These are phyloP conservation scores for Archegozetes longisetosus DNA, from an alignment of 1,140 invertebrate genomes.

Conservation along the genomic window DNA sequence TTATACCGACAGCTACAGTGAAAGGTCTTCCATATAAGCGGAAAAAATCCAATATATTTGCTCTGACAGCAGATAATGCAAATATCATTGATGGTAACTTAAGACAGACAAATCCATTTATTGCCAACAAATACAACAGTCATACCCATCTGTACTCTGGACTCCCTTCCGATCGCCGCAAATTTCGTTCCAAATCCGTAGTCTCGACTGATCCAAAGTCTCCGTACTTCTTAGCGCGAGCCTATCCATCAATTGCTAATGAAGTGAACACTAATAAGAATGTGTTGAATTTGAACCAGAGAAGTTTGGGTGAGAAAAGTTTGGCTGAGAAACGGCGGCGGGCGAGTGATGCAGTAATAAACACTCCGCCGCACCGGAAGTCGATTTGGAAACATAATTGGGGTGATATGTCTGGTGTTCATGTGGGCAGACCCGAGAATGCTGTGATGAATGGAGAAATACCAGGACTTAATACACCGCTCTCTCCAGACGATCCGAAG, in stretches of 20 bases:
- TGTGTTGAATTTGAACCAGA: not conserved
- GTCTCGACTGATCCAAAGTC: slow-evolving; percentile 15
- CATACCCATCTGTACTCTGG: not conserved
- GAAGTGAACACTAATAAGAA: too few species aligned
- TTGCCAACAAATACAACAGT: not conserved
- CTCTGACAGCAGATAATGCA: not conserved
- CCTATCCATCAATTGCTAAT: too few species aligned
- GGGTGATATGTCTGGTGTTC: slow-evolving; percentile 15
- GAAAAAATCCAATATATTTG: not conserved
- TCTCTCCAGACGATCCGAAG: slow-evolving; percentile 19
- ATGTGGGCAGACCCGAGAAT: not conserved
- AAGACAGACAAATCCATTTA: not conserved
- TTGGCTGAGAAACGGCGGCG: too few species aligned
- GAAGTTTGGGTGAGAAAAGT: not conserved
- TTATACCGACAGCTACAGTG: not conserved
- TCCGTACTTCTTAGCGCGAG: slow-evolving; percentile 14
- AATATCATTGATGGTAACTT: not conserved
- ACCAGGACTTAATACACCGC: slow-evolving; percentile 16
- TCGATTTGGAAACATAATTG: slow-evolving; percentile 8
- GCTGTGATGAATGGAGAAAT: slow-evolving; percentile 17
- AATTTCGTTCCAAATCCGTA: slow-evolving; percentile 18
- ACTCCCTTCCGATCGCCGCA: slow-evolving; percentile 5
- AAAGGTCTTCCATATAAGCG: not conserved
- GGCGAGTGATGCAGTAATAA: not conserved
- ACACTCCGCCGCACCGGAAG: not conserved